Conservation (phyloP, 2,797 vertebrate genomes). For the Streptopelia turtur region DNA sequence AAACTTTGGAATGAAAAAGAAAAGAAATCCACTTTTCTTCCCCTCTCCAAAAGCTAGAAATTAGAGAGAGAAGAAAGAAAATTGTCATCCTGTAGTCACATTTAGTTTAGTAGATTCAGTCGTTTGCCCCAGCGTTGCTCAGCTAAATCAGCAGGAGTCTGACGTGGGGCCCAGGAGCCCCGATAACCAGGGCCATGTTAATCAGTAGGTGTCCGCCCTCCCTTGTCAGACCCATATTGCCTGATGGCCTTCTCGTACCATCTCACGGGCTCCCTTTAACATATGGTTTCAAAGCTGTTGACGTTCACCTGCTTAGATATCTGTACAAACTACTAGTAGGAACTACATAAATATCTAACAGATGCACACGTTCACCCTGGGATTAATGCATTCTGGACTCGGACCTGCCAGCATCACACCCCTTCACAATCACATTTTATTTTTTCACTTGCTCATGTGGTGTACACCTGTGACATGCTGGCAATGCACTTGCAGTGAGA, state of each 20-base stretch:
- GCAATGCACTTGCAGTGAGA: slow-evolving; percentile 23
- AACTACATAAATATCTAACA: slow-evolving; percentile 33
- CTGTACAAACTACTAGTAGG: slow-evolving; percentile 47
- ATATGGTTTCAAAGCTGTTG: slow-evolving; percentile 59
- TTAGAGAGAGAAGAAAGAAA: not conserved
- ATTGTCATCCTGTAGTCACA: not conserved
- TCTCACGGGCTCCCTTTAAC: not conserved
- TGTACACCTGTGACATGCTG: slow-evolving; percentile 50
- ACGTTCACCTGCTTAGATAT: slow-evolving; percentile 58
- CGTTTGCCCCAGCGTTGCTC: accelerated
- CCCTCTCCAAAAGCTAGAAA: not conserved
- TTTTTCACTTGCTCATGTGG: slow-evolving; percentile 38
- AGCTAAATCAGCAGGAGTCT: not conserved
- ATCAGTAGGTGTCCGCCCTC: not conserved
- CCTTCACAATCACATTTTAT: slow-evolving; percentile 24
- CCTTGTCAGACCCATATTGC: not conserved
- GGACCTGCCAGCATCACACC: slow-evolving; percentile 61
- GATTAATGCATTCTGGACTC: slow-evolving; percentile 39
- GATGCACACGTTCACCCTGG: not conserved
- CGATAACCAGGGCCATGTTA: not conserved
- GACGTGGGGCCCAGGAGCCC: not conserved
- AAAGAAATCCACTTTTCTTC: not conserved
- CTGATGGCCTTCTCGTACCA: not conserved
- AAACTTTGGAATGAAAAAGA: not conserved
- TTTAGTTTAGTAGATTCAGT: not conserved